A percentile compares a stretch with the other conserved stretches of the same genome.
Conservation (phyloP, 2,797 vertebrate species). For the Aeoliscus strigatus region DNA sequence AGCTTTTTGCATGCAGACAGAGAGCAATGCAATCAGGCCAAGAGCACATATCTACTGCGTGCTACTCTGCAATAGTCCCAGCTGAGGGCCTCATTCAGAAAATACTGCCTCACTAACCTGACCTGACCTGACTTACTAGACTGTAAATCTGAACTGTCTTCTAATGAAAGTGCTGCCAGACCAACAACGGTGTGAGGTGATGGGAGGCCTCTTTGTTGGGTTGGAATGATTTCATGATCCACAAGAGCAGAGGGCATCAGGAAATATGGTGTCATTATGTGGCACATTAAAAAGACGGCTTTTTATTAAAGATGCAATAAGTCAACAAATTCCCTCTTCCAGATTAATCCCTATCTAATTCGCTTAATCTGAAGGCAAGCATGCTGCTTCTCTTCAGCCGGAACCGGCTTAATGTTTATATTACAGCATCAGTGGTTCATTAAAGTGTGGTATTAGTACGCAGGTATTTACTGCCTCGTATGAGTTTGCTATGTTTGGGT, state of each 20-base stretch:
- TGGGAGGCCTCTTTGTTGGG: no score
- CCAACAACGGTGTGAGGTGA: no score
- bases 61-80: constrained; percentile 30
- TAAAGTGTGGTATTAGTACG: constrained; percentile 50
- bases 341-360: constrained; percentile 63
- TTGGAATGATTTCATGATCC: no score
- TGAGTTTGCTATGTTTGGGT: constrained; percentile 21
- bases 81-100: constrained; percentile 15
- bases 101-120: constrained; percentile 10
- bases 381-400: constrained; percentile 45
- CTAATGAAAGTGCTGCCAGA: constrained; percentile 19
- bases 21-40: constrained; percentile 40
- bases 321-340: constrained; percentile 58
- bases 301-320: constrained; percentile 52
- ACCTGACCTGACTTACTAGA: constrained; percentile 14
- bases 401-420: constrained; percentile 52
- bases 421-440: constrained; percentile 44
- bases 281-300: constrained; percentile 28
- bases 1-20: constrained; percentile 34
- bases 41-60: constrained; percentile 29
- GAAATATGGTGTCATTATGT: constrained; percentile 27
- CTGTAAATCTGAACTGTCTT: constrained; percentile 6
- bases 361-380: constrained; percentile 63
- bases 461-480: constrained; percentile 48
- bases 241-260: no score